Evolutionary conservation across 2,888 invertebrate genomes (phyloP).

Genomic region (Eumacrocentrus americanus): DNA sequence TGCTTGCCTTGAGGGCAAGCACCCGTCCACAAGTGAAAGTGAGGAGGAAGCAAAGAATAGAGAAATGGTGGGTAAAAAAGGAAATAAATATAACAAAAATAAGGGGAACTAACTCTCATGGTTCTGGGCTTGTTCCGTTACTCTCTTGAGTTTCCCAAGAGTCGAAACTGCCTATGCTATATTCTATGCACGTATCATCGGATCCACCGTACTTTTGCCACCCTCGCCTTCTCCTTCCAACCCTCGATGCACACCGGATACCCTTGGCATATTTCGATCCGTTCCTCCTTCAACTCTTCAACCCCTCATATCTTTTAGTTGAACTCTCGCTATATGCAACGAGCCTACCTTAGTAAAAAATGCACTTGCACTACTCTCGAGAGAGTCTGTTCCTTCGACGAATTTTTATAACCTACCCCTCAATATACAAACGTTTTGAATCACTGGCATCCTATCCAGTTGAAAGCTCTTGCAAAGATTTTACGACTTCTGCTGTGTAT

Average conservation of each 20-base stretch:
- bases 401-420: too few relatives aligned
- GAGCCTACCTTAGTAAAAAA: conserved; percentile 4
- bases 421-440: conserved; percentile 4
- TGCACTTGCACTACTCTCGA: conserved; percentile 19
- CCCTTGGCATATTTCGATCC: conserved; percentile 28
- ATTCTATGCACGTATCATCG: conserved; percentile 56
- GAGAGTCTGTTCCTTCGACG: background rate
- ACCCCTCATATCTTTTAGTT: too few relatives aligned
- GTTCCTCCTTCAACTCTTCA: too few relatives aligned
- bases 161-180: conserved; percentile 43
- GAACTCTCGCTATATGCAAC: too few relatives aligned
- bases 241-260: conserved; percentile 18
- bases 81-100: conserved; percentile 29
- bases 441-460: background rate
- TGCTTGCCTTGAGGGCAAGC: conserved; percentile 44
- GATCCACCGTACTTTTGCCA: too few relatives aligned
- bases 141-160: conserved; percentile 53
- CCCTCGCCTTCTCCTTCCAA: too few relatives aligned
- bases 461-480: background rate
- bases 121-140: conserved; percentile 35
- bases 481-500: background rate
- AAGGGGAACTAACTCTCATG: conserved; percentile 22
- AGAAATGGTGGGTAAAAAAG: conserved; percentile 23
- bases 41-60: background rate
- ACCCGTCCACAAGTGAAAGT: conserved; percentile 30